A percentile compares a stretch with the other conserved stretches of the same genome.
phyloP scores from a whole-genome alignment of 2,888 invertebrate species.

The Ephialtes manifestator region DNA sequence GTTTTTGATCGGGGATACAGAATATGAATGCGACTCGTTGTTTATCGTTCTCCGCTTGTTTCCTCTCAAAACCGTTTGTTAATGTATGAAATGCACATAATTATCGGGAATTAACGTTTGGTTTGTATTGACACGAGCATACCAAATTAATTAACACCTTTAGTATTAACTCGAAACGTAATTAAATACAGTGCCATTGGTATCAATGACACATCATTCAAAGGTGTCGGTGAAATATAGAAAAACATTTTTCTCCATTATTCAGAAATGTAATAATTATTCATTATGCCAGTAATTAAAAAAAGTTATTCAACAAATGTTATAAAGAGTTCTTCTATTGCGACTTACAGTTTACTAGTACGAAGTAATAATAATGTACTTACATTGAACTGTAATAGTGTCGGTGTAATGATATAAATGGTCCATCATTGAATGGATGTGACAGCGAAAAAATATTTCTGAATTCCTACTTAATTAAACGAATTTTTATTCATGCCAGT shows the following conservation, averaged over 20 bases:
- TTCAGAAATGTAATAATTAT: neutral
- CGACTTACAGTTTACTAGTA: too few relatives aligned
- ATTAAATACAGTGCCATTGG: constrained; percentile 4
- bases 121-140: neutral
- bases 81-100: neutral
- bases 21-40: neutral
- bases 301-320: too few relatives aligned
- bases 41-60: constrained; percentile 4
- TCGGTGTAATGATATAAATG: too few relatives aligned
- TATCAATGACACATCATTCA: neutral
- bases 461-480: too few relatives aligned
- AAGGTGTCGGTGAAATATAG: too few relatives aligned
- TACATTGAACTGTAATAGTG: too few relatives aligned
- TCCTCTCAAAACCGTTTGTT: neutral
- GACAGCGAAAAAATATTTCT: too few relatives aligned
- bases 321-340: too few relatives aligned
- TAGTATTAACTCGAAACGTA: neutral
- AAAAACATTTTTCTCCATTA: neutral
- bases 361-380: too few relatives aligned
- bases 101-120: neutral
- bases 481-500: too few relatives aligned
- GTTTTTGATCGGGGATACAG: neutral
- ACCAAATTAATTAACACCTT: constrained; percentile 19
- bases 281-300: too few relatives aligned
- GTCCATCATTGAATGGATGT: too few relatives aligned